These are phyloP conservation scores for Meloe dianella DNA, from an alignment of 2,888 invertebrate genomes.

Conservation along the genomic window DNA sequence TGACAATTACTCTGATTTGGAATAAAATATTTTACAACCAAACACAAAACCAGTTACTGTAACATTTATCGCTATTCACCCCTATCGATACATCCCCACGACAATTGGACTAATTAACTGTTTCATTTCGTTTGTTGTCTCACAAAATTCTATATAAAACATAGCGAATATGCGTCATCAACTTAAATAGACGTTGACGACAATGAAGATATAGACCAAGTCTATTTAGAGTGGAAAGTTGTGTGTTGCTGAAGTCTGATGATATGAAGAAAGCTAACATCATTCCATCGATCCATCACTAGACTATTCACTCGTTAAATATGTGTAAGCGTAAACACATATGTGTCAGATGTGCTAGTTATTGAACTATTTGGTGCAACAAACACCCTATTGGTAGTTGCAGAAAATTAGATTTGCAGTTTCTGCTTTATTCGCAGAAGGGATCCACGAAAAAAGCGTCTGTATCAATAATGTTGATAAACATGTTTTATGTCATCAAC, in stretches of 20 bases:
- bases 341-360: not conserved
- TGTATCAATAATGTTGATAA: not conserved
- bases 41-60: not conserved
- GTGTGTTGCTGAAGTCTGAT: slow-evolving; percentile 44
- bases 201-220: slow-evolving; percentile 19
- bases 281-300: slow-evolving; percentile 25
- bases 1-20: not conserved
- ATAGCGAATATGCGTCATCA: not conserved
- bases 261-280: slow-evolving; percentile 35
- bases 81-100: not conserved
- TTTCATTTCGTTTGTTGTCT: slow-evolving; percentile 6
- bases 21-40: not conserved
- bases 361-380: slow-evolving; percentile 1
- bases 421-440: not conserved
- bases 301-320: slow-evolving; percentile 17
- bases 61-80: not conserved
- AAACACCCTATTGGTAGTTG: not conserved
- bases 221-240: slow-evolving; percentile 35
- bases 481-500: not conserved
- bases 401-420: not conserved
- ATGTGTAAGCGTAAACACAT: not conserved
- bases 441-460: not conserved
- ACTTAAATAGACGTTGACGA: slow-evolving; percentile 15
- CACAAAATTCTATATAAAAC: not conserved
- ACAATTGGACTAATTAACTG: slow-evolving; percentile 14